These are phyloP conservation scores for Drosophila insularis DNA, from an alignment of 1,140 invertebrate species.

Conservation along the genomic window DNA sequence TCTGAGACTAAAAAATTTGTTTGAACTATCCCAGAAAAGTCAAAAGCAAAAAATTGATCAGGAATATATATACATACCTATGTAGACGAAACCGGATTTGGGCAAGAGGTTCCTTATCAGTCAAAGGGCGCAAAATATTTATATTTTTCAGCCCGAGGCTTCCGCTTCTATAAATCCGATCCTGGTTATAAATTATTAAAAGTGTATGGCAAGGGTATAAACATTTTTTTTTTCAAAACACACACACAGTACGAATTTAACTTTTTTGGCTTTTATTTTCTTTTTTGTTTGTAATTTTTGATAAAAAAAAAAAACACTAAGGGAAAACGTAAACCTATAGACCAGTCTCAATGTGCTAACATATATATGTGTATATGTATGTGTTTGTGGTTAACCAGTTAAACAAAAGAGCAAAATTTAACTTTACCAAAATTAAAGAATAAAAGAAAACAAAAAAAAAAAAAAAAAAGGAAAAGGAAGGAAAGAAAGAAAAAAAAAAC, in stretches of 20 bases:
- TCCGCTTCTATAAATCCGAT: too few relatives aligned
- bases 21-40: too few relatives aligned
- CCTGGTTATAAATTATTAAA: too few relatives aligned
- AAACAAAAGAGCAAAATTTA: slow-evolving; percentile 36
- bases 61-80: slow-evolving; percentile 8
- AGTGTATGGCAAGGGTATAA: background rate
- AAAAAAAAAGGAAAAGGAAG: too few relatives aligned
- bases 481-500: too few relatives aligned
- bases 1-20: too few relatives aligned
- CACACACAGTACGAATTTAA: slow-evolving; percentile 62
- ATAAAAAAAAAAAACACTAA: slow-evolving; percentile 21
- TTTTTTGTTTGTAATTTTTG: background rate
- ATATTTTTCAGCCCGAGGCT: too few relatives aligned
- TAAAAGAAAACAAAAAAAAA: background rate
- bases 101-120: too few relatives aligned
- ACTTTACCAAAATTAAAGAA: slow-evolving; percentile 53
- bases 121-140: too few relatives aligned
- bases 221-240: background rate
- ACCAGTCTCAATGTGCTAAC: slow-evolving; percentile 60
- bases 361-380: slow-evolving; percentile 29
- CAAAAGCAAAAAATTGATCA: too few relatives aligned
- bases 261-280: background rate
- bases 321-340: slow-evolving; percentile 31
- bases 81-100: too few relatives aligned
- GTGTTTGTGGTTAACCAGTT: slow-evolving; percentile 32